phyloP scores from a whole-genome alignment of 2,888 invertebrate genomes.

The Steinernema hermaphroditum region DNA sequence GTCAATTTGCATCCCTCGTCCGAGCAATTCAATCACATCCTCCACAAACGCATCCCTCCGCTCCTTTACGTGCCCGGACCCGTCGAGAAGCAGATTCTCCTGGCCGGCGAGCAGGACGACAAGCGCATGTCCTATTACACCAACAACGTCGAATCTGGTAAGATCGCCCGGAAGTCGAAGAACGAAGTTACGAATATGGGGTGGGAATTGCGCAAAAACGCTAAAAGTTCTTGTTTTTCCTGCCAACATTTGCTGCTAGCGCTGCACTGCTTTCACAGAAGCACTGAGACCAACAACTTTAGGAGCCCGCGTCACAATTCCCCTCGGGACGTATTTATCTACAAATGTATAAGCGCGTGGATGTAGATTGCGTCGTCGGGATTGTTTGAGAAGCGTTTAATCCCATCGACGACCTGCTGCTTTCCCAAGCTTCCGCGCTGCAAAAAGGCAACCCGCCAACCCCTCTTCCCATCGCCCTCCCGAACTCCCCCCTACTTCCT shows the following conservation, averaged over 20 bases:
- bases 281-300: background rate
- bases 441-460: too few relatives aligned
- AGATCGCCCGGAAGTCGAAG: background rate
- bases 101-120: conserved; percentile 56
- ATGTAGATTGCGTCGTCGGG: conserved; percentile 30
- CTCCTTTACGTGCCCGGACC: conserved; percentile 34
- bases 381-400: conserved; percentile 3
- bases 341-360: conserved; percentile 29
- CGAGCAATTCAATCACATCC: conserved; percentile 40
- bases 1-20: conserved; percentile 31
- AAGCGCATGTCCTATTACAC: conserved; percentile 55
- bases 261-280: background rate
- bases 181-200: background rate
- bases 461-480: too few relatives aligned
- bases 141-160: conserved; percentile 39
- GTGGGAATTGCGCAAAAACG: conserved; percentile 1
- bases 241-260: background rate
- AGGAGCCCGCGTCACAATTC: conserved; percentile 21
- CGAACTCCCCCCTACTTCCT: too few relatives aligned
- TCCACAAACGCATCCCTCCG: conserved; percentile 42
- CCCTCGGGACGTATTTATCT: conserved; percentile 31
- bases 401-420: conserved; percentile 13
- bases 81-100: conserved; percentile 35
- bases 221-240: conserved; percentile 13
- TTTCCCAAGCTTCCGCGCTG: background rate